These are phyloP conservation scores for Unio delphinus DNA, from an alignment of 2,888 invertebrate genomes.

Conservation along the genomic window DNA sequence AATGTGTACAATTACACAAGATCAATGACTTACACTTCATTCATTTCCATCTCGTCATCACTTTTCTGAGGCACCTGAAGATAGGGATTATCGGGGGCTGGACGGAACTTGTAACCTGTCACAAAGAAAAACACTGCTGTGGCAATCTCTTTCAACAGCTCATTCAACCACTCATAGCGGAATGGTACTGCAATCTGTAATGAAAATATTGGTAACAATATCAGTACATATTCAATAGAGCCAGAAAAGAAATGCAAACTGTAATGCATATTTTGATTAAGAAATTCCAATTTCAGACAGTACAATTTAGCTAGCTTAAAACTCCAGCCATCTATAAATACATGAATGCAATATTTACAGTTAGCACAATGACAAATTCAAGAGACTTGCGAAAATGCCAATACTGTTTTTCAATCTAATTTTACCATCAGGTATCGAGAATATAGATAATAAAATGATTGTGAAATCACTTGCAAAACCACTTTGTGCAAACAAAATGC, in stretches of 20 bases:
- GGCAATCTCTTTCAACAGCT: constrained; percentile 94
- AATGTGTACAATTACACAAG: constrained; percentile 31
- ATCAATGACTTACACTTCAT: constrained; percentile 77
- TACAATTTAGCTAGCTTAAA: too few relatives aligned
- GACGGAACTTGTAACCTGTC: constrained; percentile 95
- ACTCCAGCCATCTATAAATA: too few relatives aligned
- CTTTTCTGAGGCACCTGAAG: constrained; percentile 84
- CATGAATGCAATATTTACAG: too few relatives aligned
- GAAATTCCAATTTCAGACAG: not conserved
- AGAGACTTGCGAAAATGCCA: too few relatives aligned
- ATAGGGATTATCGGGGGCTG: constrained; percentile 95
- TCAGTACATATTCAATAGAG: not conserved
- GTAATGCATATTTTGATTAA: not conserved
- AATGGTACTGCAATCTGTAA: constrained; percentile 94
- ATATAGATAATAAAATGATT: too few relatives aligned
- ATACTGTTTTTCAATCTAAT: too few relatives aligned
- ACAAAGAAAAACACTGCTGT: constrained; percentile 95
- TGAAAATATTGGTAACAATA: not conserved
- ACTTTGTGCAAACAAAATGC: too few relatives aligned
- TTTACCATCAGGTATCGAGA: too few relatives aligned
- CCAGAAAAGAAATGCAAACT: not conserved
- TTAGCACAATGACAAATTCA: too few relatives aligned
- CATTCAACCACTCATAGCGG: constrained; percentile 96
- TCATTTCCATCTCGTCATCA: constrained; percentile 79
- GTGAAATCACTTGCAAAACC: too few relatives aligned